Evolutionary conservation across 2,888 invertebrate species (phyloP).

Genomic region (Doris montereyensis): DNA sequence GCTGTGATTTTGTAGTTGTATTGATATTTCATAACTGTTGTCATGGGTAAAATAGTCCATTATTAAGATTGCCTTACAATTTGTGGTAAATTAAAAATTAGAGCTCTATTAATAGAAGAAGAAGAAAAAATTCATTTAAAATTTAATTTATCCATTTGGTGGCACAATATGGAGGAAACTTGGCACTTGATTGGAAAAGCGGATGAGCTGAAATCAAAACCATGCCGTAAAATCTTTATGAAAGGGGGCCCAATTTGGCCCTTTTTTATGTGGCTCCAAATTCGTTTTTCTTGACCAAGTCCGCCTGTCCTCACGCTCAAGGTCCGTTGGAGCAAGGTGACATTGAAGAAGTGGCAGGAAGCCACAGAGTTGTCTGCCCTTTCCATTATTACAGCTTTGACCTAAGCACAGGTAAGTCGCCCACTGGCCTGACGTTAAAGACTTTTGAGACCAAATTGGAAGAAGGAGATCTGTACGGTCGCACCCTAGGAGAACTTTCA

Average conservation of each 20-base stretch:
- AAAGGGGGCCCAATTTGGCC: constrained; percentile 15
- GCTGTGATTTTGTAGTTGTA: too few relatives aligned
- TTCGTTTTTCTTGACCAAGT: constrained; percentile 32
- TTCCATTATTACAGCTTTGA: constrained; percentile 43
- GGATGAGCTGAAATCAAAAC: constrained; percentile 23
- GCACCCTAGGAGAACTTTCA: constrained; percentile 25
- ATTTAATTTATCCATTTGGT: too few relatives aligned
- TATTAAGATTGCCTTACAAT: too few relatives aligned
- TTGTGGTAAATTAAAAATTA: too few relatives aligned
- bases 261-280: constrained; percentile 31
- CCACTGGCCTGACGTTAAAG: constrained; percentile 11
- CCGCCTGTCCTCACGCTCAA: constrained; percentile 28
- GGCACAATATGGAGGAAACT: too few relatives aligned
- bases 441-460: constrained; percentile 32
- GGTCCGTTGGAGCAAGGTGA: constrained; percentile 44
- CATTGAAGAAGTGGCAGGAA: constrained; percentile 41
- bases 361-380: constrained; percentile 35
- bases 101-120: too few relatives aligned
- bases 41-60: too few relatives aligned
- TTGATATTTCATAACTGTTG: too few relatives aligned
- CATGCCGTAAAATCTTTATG: constrained; percentile 31
- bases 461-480: constrained; percentile 7
- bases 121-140: too few relatives aligned
- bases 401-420: constrained; percentile 30
- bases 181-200: constrained; percentile 29